Conservation (phyloP, 2,888 invertebrate species). For the Drosophila glabriapex region DNA sequence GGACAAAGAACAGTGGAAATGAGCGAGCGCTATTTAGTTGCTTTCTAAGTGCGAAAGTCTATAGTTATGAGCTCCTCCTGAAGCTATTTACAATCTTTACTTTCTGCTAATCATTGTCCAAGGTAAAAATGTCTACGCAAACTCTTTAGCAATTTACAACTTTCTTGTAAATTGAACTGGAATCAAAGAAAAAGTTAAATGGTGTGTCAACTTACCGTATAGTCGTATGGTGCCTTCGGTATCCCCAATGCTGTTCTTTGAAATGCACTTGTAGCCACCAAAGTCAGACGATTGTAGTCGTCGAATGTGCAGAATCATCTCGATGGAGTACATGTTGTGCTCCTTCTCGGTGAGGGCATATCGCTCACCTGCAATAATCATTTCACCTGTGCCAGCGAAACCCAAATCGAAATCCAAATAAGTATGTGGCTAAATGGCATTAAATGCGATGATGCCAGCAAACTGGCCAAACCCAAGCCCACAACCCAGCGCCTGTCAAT, state of each 20-base stretch:
- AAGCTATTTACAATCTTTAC: background rate
- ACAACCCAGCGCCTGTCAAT: background rate
- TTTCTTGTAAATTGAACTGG: background rate
- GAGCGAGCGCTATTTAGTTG: background rate
- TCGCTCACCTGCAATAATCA: slow-evolving; percentile 95
- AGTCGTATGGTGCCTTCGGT: slow-evolving; percentile 95
- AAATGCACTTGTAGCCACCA: slow-evolving; percentile 96
- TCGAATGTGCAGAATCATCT: slow-evolving; percentile 92
- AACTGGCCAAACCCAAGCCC: background rate
- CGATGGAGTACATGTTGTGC: slow-evolving; percentile 93
- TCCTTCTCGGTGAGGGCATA: slow-evolving; percentile 93
- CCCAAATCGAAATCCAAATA: slow-evolving; percentile 30
- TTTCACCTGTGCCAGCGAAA: slow-evolving; percentile 89
- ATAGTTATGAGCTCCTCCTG: background rate
- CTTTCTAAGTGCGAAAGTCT: background rate
- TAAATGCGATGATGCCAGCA: slow-evolving; percentile 2
- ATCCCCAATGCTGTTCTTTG: slow-evolving; percentile 96
- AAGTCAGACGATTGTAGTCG: slow-evolving; percentile 91
- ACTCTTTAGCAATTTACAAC: background rate
- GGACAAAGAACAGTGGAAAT: background rate
- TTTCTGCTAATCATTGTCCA: background rate
- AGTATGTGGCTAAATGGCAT: slow-evolving; percentile 4
- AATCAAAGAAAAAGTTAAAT: background rate
- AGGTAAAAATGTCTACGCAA: background rate
- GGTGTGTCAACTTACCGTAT: slow-evolving; percentile 89